Base-by-base conservation (phyloP, 1,140 invertebrate species). In the Drosophila athabasca region DNA sequence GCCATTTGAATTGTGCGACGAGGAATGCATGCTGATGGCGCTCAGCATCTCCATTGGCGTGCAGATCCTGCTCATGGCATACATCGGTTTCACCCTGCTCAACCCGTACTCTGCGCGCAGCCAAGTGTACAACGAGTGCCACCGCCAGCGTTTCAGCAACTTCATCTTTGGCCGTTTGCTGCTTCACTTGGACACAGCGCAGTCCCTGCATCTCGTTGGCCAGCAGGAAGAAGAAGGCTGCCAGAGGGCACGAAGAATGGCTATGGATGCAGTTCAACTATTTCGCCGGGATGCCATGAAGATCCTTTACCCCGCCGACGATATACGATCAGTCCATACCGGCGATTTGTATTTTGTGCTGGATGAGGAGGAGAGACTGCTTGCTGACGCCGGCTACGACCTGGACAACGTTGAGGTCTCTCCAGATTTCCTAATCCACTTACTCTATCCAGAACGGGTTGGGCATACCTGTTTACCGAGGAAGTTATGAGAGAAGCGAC, bases 151-250 rank as follows among this genome's bases (percentile, higher is more conserved):
- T n/a, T 81, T 58, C 22, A 55, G 43, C n/a, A 74, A 53, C 41
- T 81, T 73, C n/a, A 74, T 82, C 6, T 82, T 82, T 22, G 73
- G 79, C 1, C 79, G 79, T 0, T 46, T 82, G 3, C 55, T 82
- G 41, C 35, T 48, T 1, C 69, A 77, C 6, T 44, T 82, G 9
- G 75, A 74, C 19, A 17, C 11, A 8, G 79, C 69, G 0, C 17
- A 73, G 6, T 29, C 6, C 5, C 52, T 0, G 43, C 39, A 0
- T 9, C n/a, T 19, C 6, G 48, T 41, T 13, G 48, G 45, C 1
- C 41, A 58, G 60, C 62, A 64, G 46, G n/a, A 69, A 43, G n/a
- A 69, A 3, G 43, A 26, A 8, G 15, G 13, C 4, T 77, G 53
- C 7, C 48, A 61, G 6, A 39, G 22, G 22, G 64, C 46, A 6